These are phyloP conservation scores for Rhimphoctona megacephalus DNA, from an alignment of 2,888 invertebrate species.

Conservation along the genomic window DNA sequence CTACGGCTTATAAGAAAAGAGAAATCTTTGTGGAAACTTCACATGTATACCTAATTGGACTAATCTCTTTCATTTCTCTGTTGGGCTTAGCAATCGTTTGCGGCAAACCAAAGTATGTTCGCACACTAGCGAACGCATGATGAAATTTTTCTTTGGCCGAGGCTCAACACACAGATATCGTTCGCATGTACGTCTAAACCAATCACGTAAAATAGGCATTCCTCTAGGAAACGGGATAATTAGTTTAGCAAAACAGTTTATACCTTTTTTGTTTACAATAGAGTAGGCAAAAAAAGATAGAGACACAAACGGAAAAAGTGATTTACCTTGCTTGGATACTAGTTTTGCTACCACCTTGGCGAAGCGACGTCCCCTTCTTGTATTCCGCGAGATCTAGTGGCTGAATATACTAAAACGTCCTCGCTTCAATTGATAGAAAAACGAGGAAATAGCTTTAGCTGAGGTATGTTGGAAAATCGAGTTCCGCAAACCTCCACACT, in stretches of 20 bases:
- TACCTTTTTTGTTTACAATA: not conserved
- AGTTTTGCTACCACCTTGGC: slow-evolving; percentile 25
- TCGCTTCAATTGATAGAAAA: slow-evolving; percentile 57
- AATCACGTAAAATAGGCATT: not conserved
- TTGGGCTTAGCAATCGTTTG: too few species aligned
- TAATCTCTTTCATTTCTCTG: too few species aligned
- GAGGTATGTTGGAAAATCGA: slow-evolving; percentile 66
- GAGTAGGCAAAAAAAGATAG: not conserved
- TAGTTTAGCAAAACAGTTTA: not conserved
- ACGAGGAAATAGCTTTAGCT: slow-evolving; percentile 58
- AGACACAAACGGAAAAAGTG: slow-evolving; percentile 19
- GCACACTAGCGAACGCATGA: too few species aligned
- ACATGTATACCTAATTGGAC: too few species aligned
- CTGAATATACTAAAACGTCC: slow-evolving; percentile 45
- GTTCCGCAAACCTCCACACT: slow-evolving; percentile 29
- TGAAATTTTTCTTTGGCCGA: too few species aligned
- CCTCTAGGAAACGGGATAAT: too few species aligned
- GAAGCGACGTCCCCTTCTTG: slow-evolving; percentile 32
- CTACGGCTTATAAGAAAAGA: too few species aligned
- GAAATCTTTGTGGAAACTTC: too few species aligned
- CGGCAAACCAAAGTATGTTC: too few species aligned
- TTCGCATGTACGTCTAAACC: not conserved
- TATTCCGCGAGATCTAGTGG: slow-evolving; percentile 32
- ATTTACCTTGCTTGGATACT: slow-evolving; percentile 45
- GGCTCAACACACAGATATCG: too few species aligned